Conservation (phyloP, 2,888 invertebrate species). For the Hermodice carunculata region DNA sequence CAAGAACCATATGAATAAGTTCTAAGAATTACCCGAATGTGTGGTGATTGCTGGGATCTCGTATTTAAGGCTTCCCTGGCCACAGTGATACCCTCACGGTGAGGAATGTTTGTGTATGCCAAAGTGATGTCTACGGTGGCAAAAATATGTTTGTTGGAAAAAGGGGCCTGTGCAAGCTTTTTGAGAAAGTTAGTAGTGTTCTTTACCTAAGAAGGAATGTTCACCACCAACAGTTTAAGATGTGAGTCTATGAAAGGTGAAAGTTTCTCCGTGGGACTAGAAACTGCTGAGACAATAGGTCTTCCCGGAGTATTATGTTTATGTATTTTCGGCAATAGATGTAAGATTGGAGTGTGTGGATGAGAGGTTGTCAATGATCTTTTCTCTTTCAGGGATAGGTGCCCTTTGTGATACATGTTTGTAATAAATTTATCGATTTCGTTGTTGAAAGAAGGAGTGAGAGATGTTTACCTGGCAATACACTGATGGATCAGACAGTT, state of each 20-base stretch:
- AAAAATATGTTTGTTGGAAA: neutral
- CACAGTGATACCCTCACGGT: neutral
- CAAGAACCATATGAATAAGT: neutral
- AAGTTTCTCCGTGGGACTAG: neutral
- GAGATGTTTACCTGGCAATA: neutral
- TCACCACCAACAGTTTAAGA: neutral
- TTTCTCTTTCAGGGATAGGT: too few relatives aligned
- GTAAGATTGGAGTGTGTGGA: neutral
- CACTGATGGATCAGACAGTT: neutral
- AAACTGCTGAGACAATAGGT: neutral
- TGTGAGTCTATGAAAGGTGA: neutral
- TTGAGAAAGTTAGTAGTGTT: neutral
- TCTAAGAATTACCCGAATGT: neutral
- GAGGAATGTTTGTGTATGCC: constrained; percentile 4
- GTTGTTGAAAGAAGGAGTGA: too few relatives aligned
- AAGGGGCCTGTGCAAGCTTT: neutral
- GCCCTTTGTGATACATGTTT: too few relatives aligned
- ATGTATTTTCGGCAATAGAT: neutral
- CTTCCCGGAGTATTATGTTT: neutral
- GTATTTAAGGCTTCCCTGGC: neutral
- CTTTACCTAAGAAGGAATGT: neutral
- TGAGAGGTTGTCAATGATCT: too few relatives aligned
- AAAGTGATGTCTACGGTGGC: neutral
- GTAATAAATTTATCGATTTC: too few relatives aligned
- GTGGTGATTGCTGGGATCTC: neutral